phyloP scores from a whole-genome alignment of 2,888 invertebrate genomes.

The Rambutsinella grinnellia region DNA sequence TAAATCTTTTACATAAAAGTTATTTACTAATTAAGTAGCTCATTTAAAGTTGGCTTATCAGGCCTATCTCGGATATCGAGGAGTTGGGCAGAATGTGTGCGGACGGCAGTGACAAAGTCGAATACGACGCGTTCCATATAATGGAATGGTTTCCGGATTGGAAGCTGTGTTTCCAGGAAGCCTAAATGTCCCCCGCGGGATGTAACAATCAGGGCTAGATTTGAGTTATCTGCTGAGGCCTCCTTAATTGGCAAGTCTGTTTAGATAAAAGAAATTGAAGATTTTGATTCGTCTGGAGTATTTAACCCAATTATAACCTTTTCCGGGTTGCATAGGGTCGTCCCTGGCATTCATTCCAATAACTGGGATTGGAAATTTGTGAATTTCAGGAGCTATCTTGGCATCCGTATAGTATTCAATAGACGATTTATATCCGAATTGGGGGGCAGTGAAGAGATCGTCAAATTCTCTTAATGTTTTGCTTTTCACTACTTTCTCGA shows the following conservation, averaged over 20 bases:
- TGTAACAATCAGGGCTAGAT: constrained; percentile 80
- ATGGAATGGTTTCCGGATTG: constrained; percentile 61
- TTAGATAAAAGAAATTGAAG: constrained; percentile 51
- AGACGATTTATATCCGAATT: constrained; percentile 86
- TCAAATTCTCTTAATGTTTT: constrained; percentile 85
- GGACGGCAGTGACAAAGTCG: constrained; percentile 59
- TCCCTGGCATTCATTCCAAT: constrained; percentile 70
- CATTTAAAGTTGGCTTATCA: too few relatives aligned
- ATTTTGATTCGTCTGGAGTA: not conserved
- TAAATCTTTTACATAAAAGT: too few relatives aligned
- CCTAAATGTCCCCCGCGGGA: constrained; percentile 67
- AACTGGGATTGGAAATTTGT: constrained; percentile 59
- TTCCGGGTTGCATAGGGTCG: constrained; percentile 87
- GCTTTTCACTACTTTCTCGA: constrained; percentile 69
- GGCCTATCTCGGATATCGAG: too few relatives aligned
- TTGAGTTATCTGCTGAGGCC: constrained; percentile 73
- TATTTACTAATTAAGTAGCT: too few relatives aligned
- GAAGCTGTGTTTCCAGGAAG: constrained; percentile 61
- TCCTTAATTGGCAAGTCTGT: constrained; percentile 79
- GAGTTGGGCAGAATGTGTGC: too few relatives aligned
- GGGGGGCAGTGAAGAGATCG: constrained; percentile 82
- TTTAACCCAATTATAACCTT: constrained; percentile 71
- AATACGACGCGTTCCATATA: constrained; percentile 63
- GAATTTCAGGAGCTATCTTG: constrained; percentile 52
- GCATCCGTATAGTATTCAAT: constrained; percentile 85